Conservation (phyloP, 2,113 vertebrate species). For the Rhipidura dahli region DNA sequence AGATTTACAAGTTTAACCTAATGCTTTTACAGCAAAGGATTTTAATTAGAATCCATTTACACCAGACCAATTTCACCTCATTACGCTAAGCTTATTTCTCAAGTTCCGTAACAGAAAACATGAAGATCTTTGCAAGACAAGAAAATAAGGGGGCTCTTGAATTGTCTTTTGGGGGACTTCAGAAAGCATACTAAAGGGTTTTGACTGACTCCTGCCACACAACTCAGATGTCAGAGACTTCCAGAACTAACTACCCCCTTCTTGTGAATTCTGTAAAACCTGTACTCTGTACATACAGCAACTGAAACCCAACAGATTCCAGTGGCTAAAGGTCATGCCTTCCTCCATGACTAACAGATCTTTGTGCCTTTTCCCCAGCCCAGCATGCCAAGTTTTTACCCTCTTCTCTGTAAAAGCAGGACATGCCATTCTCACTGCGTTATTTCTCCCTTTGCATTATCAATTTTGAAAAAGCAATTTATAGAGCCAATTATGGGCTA, state of each 20-base stretch:
- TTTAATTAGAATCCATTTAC: not conserved
- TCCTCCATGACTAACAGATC: not conserved
- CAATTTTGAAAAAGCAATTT: not conserved
- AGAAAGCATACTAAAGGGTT: not conserved
- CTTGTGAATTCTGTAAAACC: not conserved
- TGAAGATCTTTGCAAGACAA: not conserved
- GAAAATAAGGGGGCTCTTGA: not conserved
- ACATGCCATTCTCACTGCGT: not conserved
- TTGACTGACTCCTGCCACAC: not conserved
- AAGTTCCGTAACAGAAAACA: not conserved
- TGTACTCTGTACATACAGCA: not conserved
- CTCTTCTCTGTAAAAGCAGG: not conserved
- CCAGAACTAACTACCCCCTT: not conserved
- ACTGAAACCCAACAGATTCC: too few species aligned
- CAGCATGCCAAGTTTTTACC: not conserved
- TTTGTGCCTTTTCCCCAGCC: not conserved
- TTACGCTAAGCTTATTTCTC: not conserved
- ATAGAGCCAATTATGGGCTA: not conserved
- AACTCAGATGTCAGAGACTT: not conserved
- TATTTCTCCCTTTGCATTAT: not conserved
- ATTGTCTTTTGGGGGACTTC: not conserved
- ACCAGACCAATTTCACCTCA: not conserved
- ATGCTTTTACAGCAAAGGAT: not conserved
- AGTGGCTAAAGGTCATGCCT: not conserved
- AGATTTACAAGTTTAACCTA: not conserved